Evolutionary conservation across 2,888 invertebrate species (phyloP), one percentile per base, ranked within the genome.

Genomic region (Auanema freiburgensis): DNA sequence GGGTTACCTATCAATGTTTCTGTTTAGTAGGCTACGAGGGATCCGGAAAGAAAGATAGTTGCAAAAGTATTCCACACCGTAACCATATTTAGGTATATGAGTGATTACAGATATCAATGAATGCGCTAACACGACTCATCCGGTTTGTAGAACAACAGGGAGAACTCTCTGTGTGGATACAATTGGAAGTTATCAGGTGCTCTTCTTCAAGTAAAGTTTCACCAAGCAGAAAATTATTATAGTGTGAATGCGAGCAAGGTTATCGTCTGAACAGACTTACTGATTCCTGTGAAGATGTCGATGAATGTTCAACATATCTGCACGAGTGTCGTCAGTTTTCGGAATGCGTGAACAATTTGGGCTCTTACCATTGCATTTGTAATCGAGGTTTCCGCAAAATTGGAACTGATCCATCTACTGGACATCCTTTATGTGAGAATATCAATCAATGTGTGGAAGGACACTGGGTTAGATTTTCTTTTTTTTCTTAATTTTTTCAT

Each of bases 111-210:
- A 33, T 33, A 33, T 33, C 8, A 33, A 33, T 8, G 33, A 33
- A 33, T 33, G 33, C 8, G 33, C 33, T 5, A 33, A 33, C 33
- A 33, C 33, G 8, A 33, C 33, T 33, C 33, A 33, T 33, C 33
- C 33, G 4, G 33, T 33, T 3, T 33, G 33, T 33, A 33, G 3
- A 33, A 24, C 44, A 52, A 1, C 53, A 76, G n/a, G 46, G 23
- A 10, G 67, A 23, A 53, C 52, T 8, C 63, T 70, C 21, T 69
- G 84, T 59, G 65, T 78, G 33, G 83, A 84, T 66, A 74, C 76
- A 43, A 72, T 77, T 18, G 78, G 77, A 0, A 78, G 80, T 46
- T 84, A 82, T 33, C 64, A 66, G 63, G 71, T 74, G n/a, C n/a
- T n/a, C n/a, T n/a, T n/a, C 8, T 8, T 33, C 33, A 33, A 5